These are phyloP conservation scores for Andrena marginata DNA, from an alignment of 2,888 invertebrate species.

Conservation along the genomic window DNA sequence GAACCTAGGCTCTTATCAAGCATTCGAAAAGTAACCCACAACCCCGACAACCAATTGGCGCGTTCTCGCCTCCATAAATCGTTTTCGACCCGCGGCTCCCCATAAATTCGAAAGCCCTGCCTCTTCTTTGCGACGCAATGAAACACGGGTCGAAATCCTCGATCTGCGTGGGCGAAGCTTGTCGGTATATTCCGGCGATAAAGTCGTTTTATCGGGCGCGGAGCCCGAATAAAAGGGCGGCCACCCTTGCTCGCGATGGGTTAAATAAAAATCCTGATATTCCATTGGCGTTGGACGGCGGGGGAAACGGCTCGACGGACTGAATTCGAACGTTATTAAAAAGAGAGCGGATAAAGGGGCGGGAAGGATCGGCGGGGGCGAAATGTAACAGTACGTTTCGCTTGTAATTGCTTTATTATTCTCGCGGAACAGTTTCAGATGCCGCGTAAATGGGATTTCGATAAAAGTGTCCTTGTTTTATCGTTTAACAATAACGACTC, in stretches of 20 bases:
- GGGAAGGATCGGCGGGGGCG: neutral
- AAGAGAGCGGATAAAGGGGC: neutral
- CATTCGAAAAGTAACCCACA: neutral
- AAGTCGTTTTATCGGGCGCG: slow-evolving; percentile 55
- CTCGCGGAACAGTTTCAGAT: slow-evolving; percentile 47
- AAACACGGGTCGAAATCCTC: neutral
- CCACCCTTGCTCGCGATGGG: neutral
- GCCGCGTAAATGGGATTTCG: slow-evolving; percentile 65
- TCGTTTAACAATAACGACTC: slow-evolving; percentile 69
- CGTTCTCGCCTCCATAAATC: neutral
- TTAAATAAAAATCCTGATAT: slow-evolving; percentile 38
- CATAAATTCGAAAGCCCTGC: neutral
- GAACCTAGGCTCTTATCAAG: neutral
- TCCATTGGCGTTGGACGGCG: neutral
- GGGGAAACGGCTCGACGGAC: neutral
- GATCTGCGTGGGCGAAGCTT: slow-evolving; percentile 11
- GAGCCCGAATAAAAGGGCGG: slow-evolving; percentile 26
- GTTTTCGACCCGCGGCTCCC: neutral
- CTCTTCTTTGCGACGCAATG: slow-evolving; percentile 9
- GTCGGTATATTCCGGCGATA: slow-evolving; percentile 64
- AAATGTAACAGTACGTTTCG: slow-evolving; percentile 37
- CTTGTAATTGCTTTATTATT: slow-evolving; percentile 69
- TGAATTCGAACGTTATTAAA: slow-evolving; percentile 40
- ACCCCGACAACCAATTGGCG: neutral
- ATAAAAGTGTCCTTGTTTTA: slow-evolving; percentile 64